Conservation (phyloP, 2,888 invertebrate genomes). For the Dynastes tityus region DNA sequence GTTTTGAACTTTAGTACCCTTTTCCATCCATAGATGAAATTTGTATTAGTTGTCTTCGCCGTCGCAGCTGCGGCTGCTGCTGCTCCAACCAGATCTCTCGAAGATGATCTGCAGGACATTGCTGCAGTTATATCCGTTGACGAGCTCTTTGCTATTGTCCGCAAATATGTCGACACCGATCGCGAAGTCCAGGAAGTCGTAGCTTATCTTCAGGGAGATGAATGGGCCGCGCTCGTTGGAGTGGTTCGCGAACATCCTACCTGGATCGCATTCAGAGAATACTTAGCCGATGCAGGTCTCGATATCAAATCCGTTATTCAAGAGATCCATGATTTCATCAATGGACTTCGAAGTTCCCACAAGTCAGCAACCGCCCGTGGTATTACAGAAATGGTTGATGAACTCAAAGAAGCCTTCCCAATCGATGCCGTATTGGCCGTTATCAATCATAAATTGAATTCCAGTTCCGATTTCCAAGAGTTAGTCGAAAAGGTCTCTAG, state of each 20-base stretch:
- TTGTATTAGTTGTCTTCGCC: constrained; percentile 38
- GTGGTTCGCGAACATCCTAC: constrained; percentile 50
- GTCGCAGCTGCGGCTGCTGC: constrained; percentile 19
- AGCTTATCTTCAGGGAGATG: constrained; percentile 57
- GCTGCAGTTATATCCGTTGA: constrained; percentile 56
- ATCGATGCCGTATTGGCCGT: constrained; percentile 34
- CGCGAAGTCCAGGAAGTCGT: constrained; percentile 57
- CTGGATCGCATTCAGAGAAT: constrained; percentile 55
- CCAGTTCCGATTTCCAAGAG: constrained; percentile 53
- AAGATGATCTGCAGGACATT: constrained; percentile 56
- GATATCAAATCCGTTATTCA: constrained; percentile 50
- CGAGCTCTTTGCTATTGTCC: constrained; percentile 55
- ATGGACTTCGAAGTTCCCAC: not conserved
- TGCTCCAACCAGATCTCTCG: constrained; percentile 30
- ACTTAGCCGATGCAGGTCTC: constrained; percentile 54
- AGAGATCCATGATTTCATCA: constrained; percentile 52
- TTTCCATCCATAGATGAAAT: constrained; percentile 46
- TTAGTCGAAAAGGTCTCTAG: constrained; percentile 53
- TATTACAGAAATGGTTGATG: constrained; percentile 48
- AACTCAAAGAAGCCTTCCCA: constrained; percentile 45
- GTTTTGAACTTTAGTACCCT: not conserved
- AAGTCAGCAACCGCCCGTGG: not conserved
- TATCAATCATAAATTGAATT: constrained; percentile 38
- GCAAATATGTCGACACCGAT: constrained; percentile 57
- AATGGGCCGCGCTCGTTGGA: constrained; percentile 56